phyloP scores from a whole-genome alignment of 2,888 invertebrate genomes.

The Sepioteuthis lessoniana region DNA sequence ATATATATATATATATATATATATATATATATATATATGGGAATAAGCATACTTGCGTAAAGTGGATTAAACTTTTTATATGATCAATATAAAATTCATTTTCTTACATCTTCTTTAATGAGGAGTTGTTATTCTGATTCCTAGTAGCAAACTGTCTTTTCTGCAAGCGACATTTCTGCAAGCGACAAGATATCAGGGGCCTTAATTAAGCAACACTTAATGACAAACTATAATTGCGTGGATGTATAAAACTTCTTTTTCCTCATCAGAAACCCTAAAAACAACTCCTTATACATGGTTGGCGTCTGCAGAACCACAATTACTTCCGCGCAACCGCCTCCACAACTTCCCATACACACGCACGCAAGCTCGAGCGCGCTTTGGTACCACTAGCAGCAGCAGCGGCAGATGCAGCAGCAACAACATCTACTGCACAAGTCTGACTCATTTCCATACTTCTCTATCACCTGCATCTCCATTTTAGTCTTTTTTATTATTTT shows the following conservation, averaged over 20 bases:
- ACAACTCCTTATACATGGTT: not conserved
- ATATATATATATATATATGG: too few species aligned
- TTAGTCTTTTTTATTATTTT: not conserved
- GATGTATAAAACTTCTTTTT: not conserved
- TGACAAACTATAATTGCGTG: not conserved
- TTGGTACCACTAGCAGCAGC: not conserved
- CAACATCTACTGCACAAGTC: not conserved
- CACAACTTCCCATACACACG: not conserved
- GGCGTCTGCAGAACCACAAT: not conserved
- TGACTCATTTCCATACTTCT: not conserved
- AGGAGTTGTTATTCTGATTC: not conserved
- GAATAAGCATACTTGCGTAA: too few species aligned
- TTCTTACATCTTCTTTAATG: not conserved
- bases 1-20: too few species aligned
- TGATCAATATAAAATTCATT: not conserved
- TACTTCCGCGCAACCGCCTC: not conserved
- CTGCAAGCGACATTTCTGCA: not conserved
- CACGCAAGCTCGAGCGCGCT: conserved; percentile 20
- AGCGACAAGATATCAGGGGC: not conserved
- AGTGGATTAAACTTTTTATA: too few species aligned
- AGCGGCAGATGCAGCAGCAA: conserved; percentile 9
- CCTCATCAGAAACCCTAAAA: not conserved
- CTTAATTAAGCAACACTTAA: not conserved
- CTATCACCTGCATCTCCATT: not conserved
- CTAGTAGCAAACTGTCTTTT: not conserved